Conservation (phyloP, 2,888 invertebrate genomes). For the Hemicrepidius hirtus region DNA sequence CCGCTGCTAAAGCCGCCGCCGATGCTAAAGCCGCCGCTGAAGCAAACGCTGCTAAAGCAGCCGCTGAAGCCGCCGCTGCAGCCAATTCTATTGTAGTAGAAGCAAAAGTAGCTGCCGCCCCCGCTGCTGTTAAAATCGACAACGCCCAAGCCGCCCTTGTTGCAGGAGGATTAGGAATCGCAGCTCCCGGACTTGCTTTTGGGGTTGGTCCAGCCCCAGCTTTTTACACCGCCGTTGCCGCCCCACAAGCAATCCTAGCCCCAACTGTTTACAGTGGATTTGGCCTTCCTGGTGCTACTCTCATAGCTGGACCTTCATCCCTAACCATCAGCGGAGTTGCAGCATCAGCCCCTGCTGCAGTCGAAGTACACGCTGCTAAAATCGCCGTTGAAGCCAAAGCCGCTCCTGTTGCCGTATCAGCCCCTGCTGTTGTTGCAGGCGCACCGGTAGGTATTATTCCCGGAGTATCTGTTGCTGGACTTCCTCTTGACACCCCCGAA, state of each 20-base stretch:
- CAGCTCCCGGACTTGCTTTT: slow-evolving; percentile 15
- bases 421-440: neutral
- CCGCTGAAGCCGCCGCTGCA: slow-evolving; percentile 17
- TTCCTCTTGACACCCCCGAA: slow-evolving; percentile 68
- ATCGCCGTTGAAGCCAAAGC: slow-evolving; percentile 11
- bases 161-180: slow-evolving; percentile 20
- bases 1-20: slow-evolving; percentile 6
- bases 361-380: neutral
- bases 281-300: slow-evolving; percentile 6
- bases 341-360: neutral
- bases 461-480: slow-evolving; percentile 56
- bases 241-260: too few species aligned
- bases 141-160: slow-evolving; percentile 23
- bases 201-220: slow-evolving; percentile 42
- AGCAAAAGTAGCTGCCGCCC: slow-evolving; percentile 14
- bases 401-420: slow-evolving; percentile 1
- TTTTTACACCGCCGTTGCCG: too few species aligned
- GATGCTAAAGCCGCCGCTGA: neutral
- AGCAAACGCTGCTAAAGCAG: slow-evolving; percentile 23
- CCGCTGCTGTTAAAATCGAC: slow-evolving; percentile 7
- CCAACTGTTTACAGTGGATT: slow-evolving; percentile 24
- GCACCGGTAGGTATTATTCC: slow-evolving; percentile 7
- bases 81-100: neutral
- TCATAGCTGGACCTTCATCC: neutral
- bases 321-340: too few species aligned